Evolutionary conservation across 2,797 vertebrate species (phyloP), one percentile per base, ranked within the genome.

Genomic region (Aplochiton taeniatus): DNA sequence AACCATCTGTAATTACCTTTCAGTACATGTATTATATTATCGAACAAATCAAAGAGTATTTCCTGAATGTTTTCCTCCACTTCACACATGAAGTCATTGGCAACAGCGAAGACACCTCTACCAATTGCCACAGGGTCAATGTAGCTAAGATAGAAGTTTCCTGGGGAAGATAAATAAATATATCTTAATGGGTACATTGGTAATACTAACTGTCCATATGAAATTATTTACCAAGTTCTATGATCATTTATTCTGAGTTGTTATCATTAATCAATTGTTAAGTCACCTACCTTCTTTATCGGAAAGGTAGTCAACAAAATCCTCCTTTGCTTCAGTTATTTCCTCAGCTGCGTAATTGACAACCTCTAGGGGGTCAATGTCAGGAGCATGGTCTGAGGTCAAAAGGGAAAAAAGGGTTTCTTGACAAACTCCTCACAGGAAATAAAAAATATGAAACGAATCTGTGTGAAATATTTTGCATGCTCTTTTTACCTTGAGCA

Each of bases 401-500:
- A 18, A 61, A 42, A 63, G 44, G 48, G 11, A 62, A 64, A 8
- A 1, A 13, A 3, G n/a, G 42, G 17, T 58, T 14, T 18, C 1
- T 44, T 31, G 17, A 44, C 31, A 62, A 6, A 47, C 18, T 47
- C 43, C 46, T 13, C 9, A 4, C 11, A 13, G n/a, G 11, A 66
- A 10, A 18, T 31, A 31, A 31, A 31, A 31, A 31, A 31, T 31
- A 31, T 31, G 3, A 31, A 31, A 31, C 6, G 2, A 31, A 31
- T 31, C 31, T 31, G 31, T 31, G 31, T 31, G 31, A 31, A 31
- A 31, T 31, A 31, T 6, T 31, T 31, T 6, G 6, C 31, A 64
- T 92, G n/a, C n/a, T n/a, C n/a, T n/a, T n/a, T n/a, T n/a, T n/a
- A 98, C 97, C 97, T 93, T 95, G 95, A 75, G 90, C 87, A 70